Conservation (phyloP, 1,140 invertebrate species). For the Lycorma delicatula region DNA sequence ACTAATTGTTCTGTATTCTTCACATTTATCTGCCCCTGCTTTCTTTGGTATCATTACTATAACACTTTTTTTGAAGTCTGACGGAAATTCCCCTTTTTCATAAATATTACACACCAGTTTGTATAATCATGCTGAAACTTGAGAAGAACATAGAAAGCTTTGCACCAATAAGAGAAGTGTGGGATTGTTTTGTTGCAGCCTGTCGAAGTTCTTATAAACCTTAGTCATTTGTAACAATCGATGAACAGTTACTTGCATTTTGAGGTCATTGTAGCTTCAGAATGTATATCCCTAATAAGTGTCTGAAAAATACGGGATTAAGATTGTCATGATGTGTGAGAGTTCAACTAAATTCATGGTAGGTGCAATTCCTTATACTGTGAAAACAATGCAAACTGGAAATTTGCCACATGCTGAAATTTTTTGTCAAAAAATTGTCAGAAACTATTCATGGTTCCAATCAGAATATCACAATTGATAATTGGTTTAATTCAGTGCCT, state of each 20-base stretch:
- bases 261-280: slow-evolving; percentile 34
- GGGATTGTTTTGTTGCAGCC: slow-evolving; percentile 24
- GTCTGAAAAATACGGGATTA: slow-evolving; percentile 35
- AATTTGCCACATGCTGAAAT: too few species aligned
- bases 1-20: too few species aligned
- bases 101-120: too few species aligned
- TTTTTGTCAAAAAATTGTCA: slow-evolving; percentile 28
- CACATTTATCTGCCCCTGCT: too few species aligned
- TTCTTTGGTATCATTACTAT: too few species aligned
- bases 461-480: slow-evolving; percentile 33
- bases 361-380: slow-evolving; percentile 34
- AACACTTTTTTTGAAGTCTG: too few species aligned
- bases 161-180: slow-evolving; percentile 35
- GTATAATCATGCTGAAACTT: slow-evolving; percentile 31
- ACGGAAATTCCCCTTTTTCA: too few species aligned
- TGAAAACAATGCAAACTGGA: slow-evolving; percentile 26
- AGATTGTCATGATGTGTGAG: slow-evolving; percentile 35
- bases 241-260: slow-evolving; percentile 37
- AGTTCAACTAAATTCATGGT: slow-evolving; percentile 31
- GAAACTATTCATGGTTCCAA: slow-evolving; percentile 22
- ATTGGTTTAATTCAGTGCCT: slow-evolving; percentile 31
- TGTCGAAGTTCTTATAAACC: slow-evolving; percentile 11
- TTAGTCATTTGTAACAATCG: slow-evolving; percentile 28
- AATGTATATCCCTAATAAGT: slow-evolving; percentile 36
- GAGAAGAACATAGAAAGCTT: slow-evolving; percentile 31